phyloP scores from a whole-genome alignment of 2,113 vertebrate genomes.

The Corynorhinus townsendii region DNA sequence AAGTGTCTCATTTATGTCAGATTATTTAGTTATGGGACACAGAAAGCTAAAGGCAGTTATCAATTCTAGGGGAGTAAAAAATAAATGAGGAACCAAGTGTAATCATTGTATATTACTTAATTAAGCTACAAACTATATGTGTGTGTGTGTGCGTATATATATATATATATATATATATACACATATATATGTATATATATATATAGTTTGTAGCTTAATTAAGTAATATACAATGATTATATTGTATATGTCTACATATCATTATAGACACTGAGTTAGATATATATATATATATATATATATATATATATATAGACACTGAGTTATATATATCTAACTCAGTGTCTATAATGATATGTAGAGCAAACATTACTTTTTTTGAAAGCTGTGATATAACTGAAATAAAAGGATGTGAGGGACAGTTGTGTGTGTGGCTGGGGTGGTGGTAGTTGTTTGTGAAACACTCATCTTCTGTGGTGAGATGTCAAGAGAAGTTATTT shows the following conservation, averaged over 20 bases:
- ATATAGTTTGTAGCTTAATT: too few relatives aligned
- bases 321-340: not conserved
- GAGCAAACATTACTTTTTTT: not conserved
- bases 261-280: too few relatives aligned
- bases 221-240: too few relatives aligned
- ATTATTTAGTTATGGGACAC: not conserved
- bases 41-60: not conserved
- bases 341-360: not conserved
- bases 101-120: not conserved
- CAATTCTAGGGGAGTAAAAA: not conserved
- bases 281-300: too few relatives aligned
- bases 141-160: too few relatives aligned
- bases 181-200: not conserved
- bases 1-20: not conserved
- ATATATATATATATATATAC: too few relatives aligned
- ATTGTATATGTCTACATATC: too few relatives aligned
- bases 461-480: not conserved
- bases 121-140: not conserved
- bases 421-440: not conserved
- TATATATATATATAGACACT: too few relatives aligned
- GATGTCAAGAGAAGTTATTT: not conserved
- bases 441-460: not conserved
- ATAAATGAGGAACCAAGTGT: not conserved
- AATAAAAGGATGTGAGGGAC: not conserved
- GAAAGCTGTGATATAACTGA: not conserved